Evolutionary conservation across 2,888 invertebrate genomes (phyloP).

Genomic region (Macaria liturata): DNA sequence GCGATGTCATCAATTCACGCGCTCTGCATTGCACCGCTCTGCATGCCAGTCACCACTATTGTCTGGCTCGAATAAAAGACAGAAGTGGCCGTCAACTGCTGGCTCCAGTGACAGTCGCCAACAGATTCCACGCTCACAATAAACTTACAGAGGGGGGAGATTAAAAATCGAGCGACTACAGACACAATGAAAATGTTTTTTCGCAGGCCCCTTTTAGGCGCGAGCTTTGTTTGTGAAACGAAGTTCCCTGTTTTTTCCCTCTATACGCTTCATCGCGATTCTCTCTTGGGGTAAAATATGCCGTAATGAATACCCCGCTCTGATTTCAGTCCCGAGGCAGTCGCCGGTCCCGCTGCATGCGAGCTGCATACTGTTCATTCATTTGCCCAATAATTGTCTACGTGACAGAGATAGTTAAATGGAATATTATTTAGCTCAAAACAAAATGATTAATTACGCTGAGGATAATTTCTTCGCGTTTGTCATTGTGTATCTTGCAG

Average conservation of each 20-base stretch:
- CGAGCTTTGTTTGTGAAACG: conserved; percentile 79
- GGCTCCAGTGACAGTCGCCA: conserved; percentile 53
- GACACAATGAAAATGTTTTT: conserved; percentile 82
- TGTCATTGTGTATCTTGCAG: too few species aligned
- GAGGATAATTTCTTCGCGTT: too few species aligned
- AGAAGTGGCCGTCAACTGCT: conserved; percentile 39
- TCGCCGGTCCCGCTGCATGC: conserved; percentile 30
- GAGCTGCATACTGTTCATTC: conserved; percentile 48
- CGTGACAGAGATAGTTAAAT: conserved; percentile 17
- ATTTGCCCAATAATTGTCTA: conserved; percentile 49
- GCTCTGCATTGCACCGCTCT: conserved; percentile 5
- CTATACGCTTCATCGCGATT: conserved; percentile 70
- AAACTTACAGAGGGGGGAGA: conserved; percentile 75
- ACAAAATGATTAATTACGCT: too few species aligned
- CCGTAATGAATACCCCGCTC: conserved; percentile 68
- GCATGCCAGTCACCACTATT: conserved; percentile 9
- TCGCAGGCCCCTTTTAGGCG: conserved; percentile 73
- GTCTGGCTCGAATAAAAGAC: conserved; percentile 23
- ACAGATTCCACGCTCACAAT: conserved; percentile 70
- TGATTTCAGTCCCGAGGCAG: conserved; percentile 46
- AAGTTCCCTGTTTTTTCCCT: conserved; percentile 71
- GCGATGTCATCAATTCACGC: conserved; percentile 11
- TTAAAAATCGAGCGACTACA: conserved; percentile 80
- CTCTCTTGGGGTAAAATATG: conserved; percentile 63
- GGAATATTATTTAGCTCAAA: too few species aligned